Evolutionary conservation across 2,113 vertebrate species (phyloP), one percentile per base, ranked within the genome.

Genomic region (Dromiciops gliroides): DNA sequence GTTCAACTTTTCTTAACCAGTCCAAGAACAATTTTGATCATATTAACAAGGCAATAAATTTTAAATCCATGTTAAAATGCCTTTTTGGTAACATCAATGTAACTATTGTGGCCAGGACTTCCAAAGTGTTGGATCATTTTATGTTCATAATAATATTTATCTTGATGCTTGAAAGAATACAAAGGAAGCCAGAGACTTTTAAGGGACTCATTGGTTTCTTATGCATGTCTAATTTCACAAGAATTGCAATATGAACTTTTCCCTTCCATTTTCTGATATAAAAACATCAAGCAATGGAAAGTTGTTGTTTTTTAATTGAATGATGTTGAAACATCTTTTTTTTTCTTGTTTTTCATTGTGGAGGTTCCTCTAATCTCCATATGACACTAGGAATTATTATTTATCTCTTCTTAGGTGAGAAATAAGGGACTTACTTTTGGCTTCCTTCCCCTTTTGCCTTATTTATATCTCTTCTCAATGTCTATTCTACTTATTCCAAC

Each of bases 81-180:
- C 75, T 67, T 89, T 67, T 90, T 91, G 89, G 56, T 90, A 90
- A 89, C 49, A 91, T 14, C n/a, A 67, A 90, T 3, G 16, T 91
- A 9, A 37, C 90, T 47, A 44, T 25, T 26, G 44, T 94, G 88
- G 60, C 51, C 75, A 75, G 50, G 67, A 22, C 1, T 93, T 96
- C 92, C 89, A 97, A 96, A 93, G 47, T 52, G 5, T 49, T 94
- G 95, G 51, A 26, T 49, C 12, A 50, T 88, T 94, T 95, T 93
- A 94, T 92, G 88, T 23, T n/a, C 93, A 56, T 90, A 89, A 93
- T 90, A 93, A 94, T 94, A 96, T 97, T 96, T 97, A n/a, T 89
- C 26, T 95, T 96, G 95, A 50, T 37, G 47, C 28, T 95, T 92
- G 95, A 96, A 97, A 95, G 94, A 88, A 96, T 95, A 94, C 92